These are phyloP conservation scores for Amniataba percoides DNA, from an alignment of 2,797 vertebrate species.

Conservation along the genomic window DNA sequence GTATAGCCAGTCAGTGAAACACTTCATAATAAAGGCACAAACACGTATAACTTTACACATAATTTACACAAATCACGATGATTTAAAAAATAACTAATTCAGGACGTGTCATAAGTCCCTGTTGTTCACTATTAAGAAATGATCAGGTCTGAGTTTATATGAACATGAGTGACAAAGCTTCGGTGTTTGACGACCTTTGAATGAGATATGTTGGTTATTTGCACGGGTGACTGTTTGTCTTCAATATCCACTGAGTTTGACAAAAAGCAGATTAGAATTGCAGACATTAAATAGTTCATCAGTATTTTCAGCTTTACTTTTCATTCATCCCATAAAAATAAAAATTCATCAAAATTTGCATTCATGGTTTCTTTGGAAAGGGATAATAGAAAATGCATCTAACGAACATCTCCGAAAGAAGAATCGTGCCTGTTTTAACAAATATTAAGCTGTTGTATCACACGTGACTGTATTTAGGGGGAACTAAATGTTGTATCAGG, in stretches of 20 bases:
- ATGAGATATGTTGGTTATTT: too few species aligned
- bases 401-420: neutral
- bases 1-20: constrained; percentile 8
- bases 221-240: too few species aligned
- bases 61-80: neutral
- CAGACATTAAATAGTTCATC: neutral
- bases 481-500: neutral
- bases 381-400: neutral
- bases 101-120: neutral
- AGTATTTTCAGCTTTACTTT: neutral
- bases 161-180: too few species aligned
- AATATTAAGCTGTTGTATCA: neutral
- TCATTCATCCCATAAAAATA: neutral
- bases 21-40: constrained; percentile 35
- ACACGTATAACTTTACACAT: neutral
- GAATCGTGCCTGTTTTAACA: neutral
- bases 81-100: neutral
- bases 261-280: too few species aligned
- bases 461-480: neutral
- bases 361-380: neutral
- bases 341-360: constrained; percentile 1
- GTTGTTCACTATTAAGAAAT: neutral
- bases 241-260: too few species aligned
- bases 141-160: neutral
- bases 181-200: too few species aligned